Evolutionary conservation across 2,888 invertebrate species (phyloP), one percentile per base, ranked within the genome.

Genomic region (Allygus modestus): DNA sequence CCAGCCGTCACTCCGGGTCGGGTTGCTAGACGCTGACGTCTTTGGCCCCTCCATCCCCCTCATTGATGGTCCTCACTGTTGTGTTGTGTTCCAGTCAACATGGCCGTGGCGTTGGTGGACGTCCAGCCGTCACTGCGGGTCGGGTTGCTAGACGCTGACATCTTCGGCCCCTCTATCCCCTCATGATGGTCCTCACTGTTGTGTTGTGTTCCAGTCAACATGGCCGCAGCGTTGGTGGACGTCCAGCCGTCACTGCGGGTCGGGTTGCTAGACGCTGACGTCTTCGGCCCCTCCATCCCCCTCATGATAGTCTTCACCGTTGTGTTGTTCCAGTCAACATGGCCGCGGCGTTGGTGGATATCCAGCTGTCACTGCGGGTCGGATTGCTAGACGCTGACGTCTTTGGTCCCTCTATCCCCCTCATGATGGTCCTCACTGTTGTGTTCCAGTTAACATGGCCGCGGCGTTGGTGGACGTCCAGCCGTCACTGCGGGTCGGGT

Each of bases 21-120:
- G 98, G 0, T 91, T 99, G 11, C 91, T 99, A 83, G 99, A 99
- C 92, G 97, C 97, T 0, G 99, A 99, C 90, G 95, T 99, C 15
- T 98, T 97, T 91, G 99, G 99, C 0, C 99, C 99, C 0, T 97
- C 97, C 0, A 93, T 98, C 87, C 98, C 98, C n/a, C n/a, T n/a
- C n/a, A n/a, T n/a, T n/a, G n/a, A n/a, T n/a, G 17, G n/a, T 69
- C 26, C 17, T 28, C 91, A 96, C 97, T 97, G 12, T 98, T n/a
- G n/a, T n/a, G n/a, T n/a, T n/a, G n/a, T n/a, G n/a, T n/a, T n/a
- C n/a, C n/a, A n/a, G n/a, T n/a, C n/a, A n/a, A 98, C 91, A 92
- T 98, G 84, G 96, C 98, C 0, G 93, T 95, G 86, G 96, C 96
- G 5, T 91, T 97, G 90, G 95, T 95, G 89, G 90, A 92, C 75